Evolutionary conservation across 2,888 invertebrate species (phyloP).

Genomic region (Marronus borbonicus): DNA sequence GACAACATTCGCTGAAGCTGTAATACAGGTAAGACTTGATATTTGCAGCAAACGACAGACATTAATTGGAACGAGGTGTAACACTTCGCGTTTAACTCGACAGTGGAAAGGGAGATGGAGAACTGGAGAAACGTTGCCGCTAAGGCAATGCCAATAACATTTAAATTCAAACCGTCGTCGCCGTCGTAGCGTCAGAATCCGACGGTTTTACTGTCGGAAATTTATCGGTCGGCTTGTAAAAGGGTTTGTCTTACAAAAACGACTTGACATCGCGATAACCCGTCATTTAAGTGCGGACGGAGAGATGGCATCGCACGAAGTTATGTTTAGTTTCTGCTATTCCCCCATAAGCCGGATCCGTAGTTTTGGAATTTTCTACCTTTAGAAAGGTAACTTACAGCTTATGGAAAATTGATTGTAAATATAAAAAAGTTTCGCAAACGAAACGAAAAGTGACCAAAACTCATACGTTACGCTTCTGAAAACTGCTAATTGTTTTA

Average conservation of each 20-base stretch:
- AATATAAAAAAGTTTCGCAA: too few relatives aligned
- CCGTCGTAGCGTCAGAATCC: background rate
- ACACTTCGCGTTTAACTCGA: background rate
- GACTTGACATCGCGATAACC: constrained; percentile 16
- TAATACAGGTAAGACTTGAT: background rate
- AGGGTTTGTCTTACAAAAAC: background rate
- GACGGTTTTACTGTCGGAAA: background rate
- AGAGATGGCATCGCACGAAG: background rate
- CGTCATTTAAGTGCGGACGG: constrained; percentile 4
- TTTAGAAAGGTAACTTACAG: background rate
- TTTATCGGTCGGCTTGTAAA: constrained; percentile 9
- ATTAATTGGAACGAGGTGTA: constrained; percentile 17
- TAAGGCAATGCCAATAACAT: background rate
- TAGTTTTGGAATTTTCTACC: constrained; percentile 49
- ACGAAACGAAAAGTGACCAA: too few relatives aligned
- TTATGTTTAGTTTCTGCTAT: background rate
- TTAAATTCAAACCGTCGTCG: constrained; percentile 3
- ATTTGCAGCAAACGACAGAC: constrained; percentile 6
- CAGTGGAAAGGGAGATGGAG: too few relatives aligned
- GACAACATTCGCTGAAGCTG: background rate
- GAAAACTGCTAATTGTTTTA: too few relatives aligned
- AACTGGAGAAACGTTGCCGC: background rate
- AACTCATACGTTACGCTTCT: too few relatives aligned
- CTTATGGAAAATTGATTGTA: too few relatives aligned
- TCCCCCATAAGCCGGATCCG: constrained; percentile 24